Evolutionary conservation across 2,113 vertebrate species (phyloP).

Genomic region (Hippolais icterina): DNA sequence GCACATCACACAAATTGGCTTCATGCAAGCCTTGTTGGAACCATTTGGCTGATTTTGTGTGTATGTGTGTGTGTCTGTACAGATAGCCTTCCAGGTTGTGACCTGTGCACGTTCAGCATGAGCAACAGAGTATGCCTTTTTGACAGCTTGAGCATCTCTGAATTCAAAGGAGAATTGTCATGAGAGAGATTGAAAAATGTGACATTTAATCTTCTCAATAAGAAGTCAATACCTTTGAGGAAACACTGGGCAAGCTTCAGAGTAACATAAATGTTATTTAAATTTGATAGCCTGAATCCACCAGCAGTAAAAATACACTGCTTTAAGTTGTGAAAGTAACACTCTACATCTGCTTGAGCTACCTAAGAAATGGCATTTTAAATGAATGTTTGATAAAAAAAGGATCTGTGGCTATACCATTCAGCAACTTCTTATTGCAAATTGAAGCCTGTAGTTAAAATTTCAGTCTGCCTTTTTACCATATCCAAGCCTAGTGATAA

Average conservation of each 20-base stretch:
- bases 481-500: background rate
- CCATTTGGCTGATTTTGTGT: background rate
- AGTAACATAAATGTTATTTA: constrained; percentile 14
- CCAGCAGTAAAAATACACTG: background rate
- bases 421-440: background rate
- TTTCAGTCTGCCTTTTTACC: background rate
- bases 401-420: background rate
- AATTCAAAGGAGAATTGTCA: constrained; percentile 13
- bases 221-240: constrained; percentile 14
- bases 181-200: constrained; percentile 16
- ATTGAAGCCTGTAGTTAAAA: background rate
- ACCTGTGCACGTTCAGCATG: background rate
- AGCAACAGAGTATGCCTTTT: background rate
- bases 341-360: background rate
- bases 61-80: background rate
- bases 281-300: background rate
- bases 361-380: background rate
- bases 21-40: background rate
- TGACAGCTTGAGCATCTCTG: constrained; percentile 18
- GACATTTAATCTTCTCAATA: constrained; percentile 45
- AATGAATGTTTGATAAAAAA: background rate
- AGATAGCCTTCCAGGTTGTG: background rate
- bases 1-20: background rate
- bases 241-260: background rate
- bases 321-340: background rate